Base-by-base conservation (phyloP, 2,888 invertebrate species). In the Rhagophthalmus giganteus region DNA sequence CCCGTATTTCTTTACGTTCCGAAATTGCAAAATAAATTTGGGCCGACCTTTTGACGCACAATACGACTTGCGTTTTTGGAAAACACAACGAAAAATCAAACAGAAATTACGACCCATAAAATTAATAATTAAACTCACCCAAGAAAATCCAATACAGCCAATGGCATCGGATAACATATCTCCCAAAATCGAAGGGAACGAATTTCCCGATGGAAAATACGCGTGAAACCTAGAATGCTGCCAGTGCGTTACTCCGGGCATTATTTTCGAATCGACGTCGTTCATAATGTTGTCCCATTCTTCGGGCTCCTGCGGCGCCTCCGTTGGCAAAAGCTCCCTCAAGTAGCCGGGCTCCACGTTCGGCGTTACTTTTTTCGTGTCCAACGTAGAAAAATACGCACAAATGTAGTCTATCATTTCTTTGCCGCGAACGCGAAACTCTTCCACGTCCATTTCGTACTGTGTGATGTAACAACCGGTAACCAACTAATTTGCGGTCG, bases 151-250 rank as follows among this genome's bases (percentile, higher is more conserved):
- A 64, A 98, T 91, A 74, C 94, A 95, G 31, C 96, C 98, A 51
- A 99, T 90, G 13, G 94, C 95, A 71, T 93, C 93, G 2, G 94
- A 89, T 48, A 99, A 78, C 95, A 99, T 96, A 70, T 99, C 98
- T 2, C 94, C 99, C 35, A 99, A 79, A 57, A 99, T 96, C 3
- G 97, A 96, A 1, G 98, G 98, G 74, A 86, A 99, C 0, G 90
- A 94, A 77, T 97, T 97, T 9, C 98, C 98, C 8, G 97, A 87
- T 2, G 99, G 98, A 73, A 99, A 99, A 74, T 99, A 99, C 0
- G 99, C 99, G 74, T 98, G 97, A 77, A 99, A 99, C 50, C 93
- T 81, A 0, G 98, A 98, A 80, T 98, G 98, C 72, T 98, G 97
- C 99, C 99, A 99, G 74, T 98, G 94, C 1, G 97, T 97, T 35